Percentiles rank a stretch among this genome's conserved stretches.
These are phyloP conservation scores for Dipodomys spectabilis DNA, from an alignment of 2,113 vertebrate genomes.

Conservation along the genomic window DNA sequence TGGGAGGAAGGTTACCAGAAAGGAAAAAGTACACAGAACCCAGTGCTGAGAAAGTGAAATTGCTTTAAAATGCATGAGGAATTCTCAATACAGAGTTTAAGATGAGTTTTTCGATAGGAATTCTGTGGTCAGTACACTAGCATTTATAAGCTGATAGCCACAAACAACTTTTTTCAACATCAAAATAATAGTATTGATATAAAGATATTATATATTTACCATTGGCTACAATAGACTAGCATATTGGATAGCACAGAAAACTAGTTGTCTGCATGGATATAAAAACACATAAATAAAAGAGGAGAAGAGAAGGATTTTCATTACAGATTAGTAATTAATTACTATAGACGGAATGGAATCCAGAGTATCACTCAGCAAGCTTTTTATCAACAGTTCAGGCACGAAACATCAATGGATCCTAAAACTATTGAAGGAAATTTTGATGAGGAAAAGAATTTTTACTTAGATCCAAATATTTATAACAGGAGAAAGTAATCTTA, in stretches of 20 bases:
- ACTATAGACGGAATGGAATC: background rate
- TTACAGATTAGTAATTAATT: background rate
- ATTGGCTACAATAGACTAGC: background rate
- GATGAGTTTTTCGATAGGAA: background rate
- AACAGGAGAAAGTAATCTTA: background rate
- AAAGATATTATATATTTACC: too few relatives aligned
- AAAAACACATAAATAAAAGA: background rate
- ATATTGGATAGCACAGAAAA: background rate
- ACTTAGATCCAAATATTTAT: background rate
- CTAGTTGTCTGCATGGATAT: background rate
- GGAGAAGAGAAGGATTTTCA: background rate
- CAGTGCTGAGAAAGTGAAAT: background rate
- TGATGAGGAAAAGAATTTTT: background rate
- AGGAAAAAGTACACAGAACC: background rate
- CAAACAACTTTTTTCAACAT: background rate
- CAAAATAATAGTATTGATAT: too few relatives aligned
- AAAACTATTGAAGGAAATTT: background rate
- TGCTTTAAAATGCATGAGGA: background rate
- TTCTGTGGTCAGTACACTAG: background rate
- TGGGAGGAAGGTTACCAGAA: background rate
- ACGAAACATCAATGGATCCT: background rate
- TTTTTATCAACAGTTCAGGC: background rate
- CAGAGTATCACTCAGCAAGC: background rate
- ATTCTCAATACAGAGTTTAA: too few relatives aligned
- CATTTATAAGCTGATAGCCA: background rate